Base-by-base conservation (phyloP, 2,113 vertebrate species). In the Ramphastos sulfuratus region DNA sequence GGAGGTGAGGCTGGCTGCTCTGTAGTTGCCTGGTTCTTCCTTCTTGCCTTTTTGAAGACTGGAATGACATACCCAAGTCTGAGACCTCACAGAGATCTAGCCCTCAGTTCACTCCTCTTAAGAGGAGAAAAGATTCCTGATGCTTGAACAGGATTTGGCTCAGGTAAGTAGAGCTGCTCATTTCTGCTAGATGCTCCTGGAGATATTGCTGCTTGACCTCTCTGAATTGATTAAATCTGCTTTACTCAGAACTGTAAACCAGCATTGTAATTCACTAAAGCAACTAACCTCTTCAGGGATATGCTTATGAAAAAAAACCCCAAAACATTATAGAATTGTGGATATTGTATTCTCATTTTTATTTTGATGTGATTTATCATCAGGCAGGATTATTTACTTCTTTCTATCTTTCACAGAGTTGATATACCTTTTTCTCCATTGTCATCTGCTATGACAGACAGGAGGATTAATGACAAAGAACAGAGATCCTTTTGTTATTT, bases 141-240 rank as follows among this genome's bases (percentile, higher is more conserved):
- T 48, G 1, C 12, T 37, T 63, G 6, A 56, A 74, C 2, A 5
- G 20, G 11, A 31, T 72, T 85, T 77, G 7, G 8, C 23, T 27
- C 4, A 71, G 48, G 0, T 19, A 3, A 2, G 7, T 48, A 18
- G 4, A 15, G 3, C 3, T 28, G 31, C 5, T 15, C 2, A 39
- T 70, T 83, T 61, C 20, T 21, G 4, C 16, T 5, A 52, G 15
- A 25, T 39, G 5, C 2, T 66, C 9, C 33, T 30, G 15, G 50
- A 87, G 7, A 37, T 28, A 35, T 14, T 80, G 64, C 8, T 2
- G 1, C 27, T 33, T 73, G 28, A 28, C 10, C 4, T 17, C 27
- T 50, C 58, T 18, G 7, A 61, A 42, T 27, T 37, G 12, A 24
- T 63, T 46, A 61, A 85, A 58, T 4, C 6, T 9, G 19, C 13